phyloP scores from a whole-genome alignment of 2,113 vertebrate species.

The Triplophysa tibetana region DNA sequence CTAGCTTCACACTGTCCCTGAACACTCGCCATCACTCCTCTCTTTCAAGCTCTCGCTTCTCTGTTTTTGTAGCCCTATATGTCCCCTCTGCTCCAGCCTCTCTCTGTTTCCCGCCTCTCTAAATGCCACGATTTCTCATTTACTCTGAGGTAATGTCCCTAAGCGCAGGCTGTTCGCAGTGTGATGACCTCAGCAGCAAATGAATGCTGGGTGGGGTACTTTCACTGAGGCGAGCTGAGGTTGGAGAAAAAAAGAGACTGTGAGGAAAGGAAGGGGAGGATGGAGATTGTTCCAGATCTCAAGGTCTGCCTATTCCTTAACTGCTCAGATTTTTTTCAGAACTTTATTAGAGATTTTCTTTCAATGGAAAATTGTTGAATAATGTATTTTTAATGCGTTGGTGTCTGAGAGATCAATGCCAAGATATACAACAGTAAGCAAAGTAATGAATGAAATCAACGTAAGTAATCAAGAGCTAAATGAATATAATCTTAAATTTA shows the following conservation, averaged over 20 bases:
- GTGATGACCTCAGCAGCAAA: conserved; percentile 64
- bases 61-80: neutral
- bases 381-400: no score
- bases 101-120: neutral
- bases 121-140: neutral
- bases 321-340: neutral
- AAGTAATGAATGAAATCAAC: no score
- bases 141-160: conserved; percentile 58
- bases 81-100: neutral
- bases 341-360: no score
- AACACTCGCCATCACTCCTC: neutral
- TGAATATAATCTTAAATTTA: no score
- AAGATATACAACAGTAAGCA: no score
- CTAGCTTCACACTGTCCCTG: neutral
- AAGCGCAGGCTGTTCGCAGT: conserved; percentile 28
- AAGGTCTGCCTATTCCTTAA: neutral
- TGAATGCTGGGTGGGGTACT: conserved; percentile 58
- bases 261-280: neutral
- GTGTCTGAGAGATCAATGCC: no score
- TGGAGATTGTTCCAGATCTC: neutral
- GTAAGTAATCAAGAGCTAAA: no score
- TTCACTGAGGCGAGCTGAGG: conserved; percentile 30
- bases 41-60: neutral
- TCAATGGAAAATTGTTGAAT: no score
- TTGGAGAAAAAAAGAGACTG: neutral